These are phyloP conservation scores for Drosophila pseudoobscura DNA, from an alignment of 1,140 invertebrate genomes.

Conservation along the genomic window DNA sequence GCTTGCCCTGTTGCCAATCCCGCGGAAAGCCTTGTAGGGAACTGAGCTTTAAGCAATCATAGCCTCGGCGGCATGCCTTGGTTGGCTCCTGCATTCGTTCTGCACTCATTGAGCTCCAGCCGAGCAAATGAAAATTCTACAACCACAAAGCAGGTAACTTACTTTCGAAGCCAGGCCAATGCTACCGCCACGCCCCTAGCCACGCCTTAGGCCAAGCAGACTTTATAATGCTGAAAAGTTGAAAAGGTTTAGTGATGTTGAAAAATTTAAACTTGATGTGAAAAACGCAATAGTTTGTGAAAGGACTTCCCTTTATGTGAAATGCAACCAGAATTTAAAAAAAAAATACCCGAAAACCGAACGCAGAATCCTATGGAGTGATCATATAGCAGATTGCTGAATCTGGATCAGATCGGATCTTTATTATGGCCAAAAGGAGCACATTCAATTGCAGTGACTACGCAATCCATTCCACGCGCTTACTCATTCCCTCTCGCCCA, in stretches of 20 bases:
- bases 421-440: no score
- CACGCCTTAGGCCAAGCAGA: conserved; percentile 2
- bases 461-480: no score
- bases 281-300: conserved; percentile 1
- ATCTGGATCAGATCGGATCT: no score
- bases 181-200: background rate
- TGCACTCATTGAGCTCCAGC: conserved; percentile 7
- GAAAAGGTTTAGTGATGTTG: conserved; percentile 29
- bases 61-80: conserved; percentile 36
- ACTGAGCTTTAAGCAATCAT: conserved; percentile 26
- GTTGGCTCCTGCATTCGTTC: conserved; percentile 29
- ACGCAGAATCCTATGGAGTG: no score
- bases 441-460: no score
- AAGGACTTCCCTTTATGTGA: no score
- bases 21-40: no score
- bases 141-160: background rate
- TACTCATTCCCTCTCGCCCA: no score
- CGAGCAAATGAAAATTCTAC: conserved; percentile 8
- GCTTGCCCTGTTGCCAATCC: background rate
- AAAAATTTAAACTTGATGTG: conserved; percentile 31
- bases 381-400: no score
- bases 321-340: no score
- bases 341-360: no score
- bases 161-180: background rate
- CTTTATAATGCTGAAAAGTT: conserved; percentile 34